These are phyloP conservation scores for Caenorhabditis elegans DNA, from an alignment of 1,140 invertebrate species.

Conservation along the genomic window DNA sequence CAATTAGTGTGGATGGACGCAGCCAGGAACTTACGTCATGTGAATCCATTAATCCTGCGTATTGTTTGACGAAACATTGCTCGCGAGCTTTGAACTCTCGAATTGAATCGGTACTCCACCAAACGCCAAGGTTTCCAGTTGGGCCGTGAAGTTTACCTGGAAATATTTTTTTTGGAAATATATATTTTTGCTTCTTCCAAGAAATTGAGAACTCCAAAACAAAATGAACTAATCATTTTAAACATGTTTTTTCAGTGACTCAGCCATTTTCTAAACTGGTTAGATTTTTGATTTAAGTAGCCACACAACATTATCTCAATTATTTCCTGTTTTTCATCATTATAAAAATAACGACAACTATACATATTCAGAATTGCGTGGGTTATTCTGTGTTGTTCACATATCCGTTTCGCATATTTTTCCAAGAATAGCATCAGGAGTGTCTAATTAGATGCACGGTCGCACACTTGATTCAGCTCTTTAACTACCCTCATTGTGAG, in stretches of 20 bases:
- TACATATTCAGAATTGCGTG: background rate
- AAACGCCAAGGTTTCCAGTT: constrained; percentile 29
- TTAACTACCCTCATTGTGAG: background rate
- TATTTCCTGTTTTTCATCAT: background rate
- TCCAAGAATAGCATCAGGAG: background rate
- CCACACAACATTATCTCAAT: background rate
- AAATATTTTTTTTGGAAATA: background rate
- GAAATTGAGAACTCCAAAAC: too few relatives aligned
- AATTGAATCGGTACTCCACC: background rate
- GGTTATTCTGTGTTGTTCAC: background rate
- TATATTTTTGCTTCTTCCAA: too few relatives aligned
- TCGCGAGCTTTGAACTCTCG: background rate
- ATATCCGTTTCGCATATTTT: background rate
- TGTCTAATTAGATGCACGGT: background rate
- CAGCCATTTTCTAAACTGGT: too few relatives aligned
- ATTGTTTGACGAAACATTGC: constrained; percentile 36
- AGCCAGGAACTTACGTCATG: background rate
- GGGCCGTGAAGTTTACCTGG: constrained; percentile 31
- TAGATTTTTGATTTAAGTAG: too few relatives aligned
- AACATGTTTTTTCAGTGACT: background rate
- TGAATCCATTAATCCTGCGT: background rate
- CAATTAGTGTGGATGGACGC: background rate
- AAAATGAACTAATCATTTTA: too few relatives aligned
- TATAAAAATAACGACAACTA: background rate
- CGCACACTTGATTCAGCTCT: too few relatives aligned